Conservation (phyloP, 2,797 vertebrate species). For the Craterocephalus amniculus region DNA sequence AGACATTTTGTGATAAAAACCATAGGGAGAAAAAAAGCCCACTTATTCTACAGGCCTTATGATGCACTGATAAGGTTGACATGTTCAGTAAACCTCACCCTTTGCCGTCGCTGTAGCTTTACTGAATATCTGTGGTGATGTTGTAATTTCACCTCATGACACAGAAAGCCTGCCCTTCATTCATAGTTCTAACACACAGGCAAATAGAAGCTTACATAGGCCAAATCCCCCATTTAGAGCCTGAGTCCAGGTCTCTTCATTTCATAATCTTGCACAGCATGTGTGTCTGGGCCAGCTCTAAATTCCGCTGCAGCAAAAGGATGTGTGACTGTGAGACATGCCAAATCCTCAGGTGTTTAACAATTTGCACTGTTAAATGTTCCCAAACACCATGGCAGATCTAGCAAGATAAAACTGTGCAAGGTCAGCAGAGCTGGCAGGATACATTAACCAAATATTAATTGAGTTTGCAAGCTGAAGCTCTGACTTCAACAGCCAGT, state of each 20-base stretch:
- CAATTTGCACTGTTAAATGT: not conserved
- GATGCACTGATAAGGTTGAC: not conserved
- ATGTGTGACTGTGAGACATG: not conserved
- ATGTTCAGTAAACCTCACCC: not conserved
- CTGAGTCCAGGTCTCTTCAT: not conserved
- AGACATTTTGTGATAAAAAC: not conserved
- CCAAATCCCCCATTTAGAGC: not conserved
- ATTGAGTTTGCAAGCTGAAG: not conserved
- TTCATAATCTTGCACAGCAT: not conserved
- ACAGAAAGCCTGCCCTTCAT: not conserved
- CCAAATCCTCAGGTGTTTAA: not conserved
- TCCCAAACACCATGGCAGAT: not conserved
- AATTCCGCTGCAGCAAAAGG: not conserved
- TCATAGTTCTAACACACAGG: not conserved
- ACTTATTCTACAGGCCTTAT: not conserved
- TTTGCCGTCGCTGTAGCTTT: not conserved
- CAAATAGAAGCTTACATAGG: not conserved
- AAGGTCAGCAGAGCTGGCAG: not conserved
- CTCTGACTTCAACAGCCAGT: not conserved
- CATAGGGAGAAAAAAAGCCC: no score
- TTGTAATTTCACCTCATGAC: not conserved
- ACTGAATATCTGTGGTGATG: not conserved
- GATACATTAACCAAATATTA: not conserved
- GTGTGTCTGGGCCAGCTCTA: slow-evolving; percentile 5
- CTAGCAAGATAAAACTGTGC: not conserved